phyloP scores from a whole-genome alignment of 1,140 invertebrate genomes.

The Apolygus lucorum region DNA sequence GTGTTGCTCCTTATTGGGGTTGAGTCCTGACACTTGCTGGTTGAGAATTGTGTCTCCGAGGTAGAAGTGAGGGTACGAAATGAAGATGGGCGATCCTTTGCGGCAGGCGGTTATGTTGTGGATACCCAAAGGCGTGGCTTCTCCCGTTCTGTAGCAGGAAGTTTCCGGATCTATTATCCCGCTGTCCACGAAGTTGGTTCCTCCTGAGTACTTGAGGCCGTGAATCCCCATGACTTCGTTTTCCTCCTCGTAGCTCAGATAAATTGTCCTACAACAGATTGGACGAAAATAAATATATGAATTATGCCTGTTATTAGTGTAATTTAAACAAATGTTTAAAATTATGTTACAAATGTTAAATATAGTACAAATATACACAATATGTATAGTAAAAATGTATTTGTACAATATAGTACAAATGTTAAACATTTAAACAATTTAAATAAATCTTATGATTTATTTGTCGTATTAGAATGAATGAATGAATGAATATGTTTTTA shows the following conservation, averaged over 20 bases:
- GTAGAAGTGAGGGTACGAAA: slow-evolving; percentile 65
- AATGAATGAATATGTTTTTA: too few relatives aligned
- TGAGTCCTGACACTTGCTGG: slow-evolving; percentile 47
- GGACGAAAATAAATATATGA: slow-evolving; percentile 17
- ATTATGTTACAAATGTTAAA: too few relatives aligned
- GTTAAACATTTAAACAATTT: too few relatives aligned
- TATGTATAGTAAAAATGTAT: too few relatives aligned
- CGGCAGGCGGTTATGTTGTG: slow-evolving; percentile 44
- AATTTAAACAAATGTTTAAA: too few relatives aligned
- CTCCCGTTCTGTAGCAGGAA: slow-evolving; percentile 59
- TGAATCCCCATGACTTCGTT: slow-evolving; percentile 39
- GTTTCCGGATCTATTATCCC: slow-evolving; percentile 50
- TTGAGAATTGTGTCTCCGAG: slow-evolving; percentile 48
- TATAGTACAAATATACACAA: too few relatives aligned
- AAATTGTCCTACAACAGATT: slow-evolving; percentile 32
- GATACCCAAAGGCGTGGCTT: slow-evolving; percentile 51
- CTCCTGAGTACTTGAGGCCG: slow-evolving; percentile 39
- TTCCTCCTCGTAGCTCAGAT: slow-evolving; percentile 47
- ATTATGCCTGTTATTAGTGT: too few relatives aligned
- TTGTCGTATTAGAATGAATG: too few relatives aligned
- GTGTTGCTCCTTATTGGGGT: slow-evolving; percentile 48
- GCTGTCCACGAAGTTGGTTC: slow-evolving; percentile 41
- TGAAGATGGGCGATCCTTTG: slow-evolving; percentile 52
- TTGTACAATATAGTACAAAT: too few relatives aligned
- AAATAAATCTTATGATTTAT: too few relatives aligned